Base-by-base conservation (phyloP, 2,888 invertebrate genomes). In the Ecliptopera silaceata region DNA sequence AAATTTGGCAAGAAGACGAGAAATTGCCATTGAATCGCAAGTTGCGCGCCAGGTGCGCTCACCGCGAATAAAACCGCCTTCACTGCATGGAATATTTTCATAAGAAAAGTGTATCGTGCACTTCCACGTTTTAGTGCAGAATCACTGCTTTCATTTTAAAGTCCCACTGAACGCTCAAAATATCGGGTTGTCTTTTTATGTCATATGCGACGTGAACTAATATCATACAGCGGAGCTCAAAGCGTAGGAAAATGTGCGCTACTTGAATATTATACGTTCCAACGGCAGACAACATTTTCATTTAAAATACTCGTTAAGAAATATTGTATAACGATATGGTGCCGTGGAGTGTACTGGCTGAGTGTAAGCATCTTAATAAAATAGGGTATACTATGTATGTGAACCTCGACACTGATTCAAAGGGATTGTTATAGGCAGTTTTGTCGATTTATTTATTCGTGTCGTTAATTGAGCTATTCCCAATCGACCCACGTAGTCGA, bases 1-100 rank as follows among this genome's bases (percentile, higher is more conserved):
- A 82, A 82, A 83, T 86, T 86, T 82, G 82, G 80, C 79, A 77
- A 79, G 79, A 74, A 75, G 79, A 80, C 80, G 82, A 84, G 82
- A 84, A 81, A 85, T 87, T 86, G 80, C 84, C 84, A 82, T 84
- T 80, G 83, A 82, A 80, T 72, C 72, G 70, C 65, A 65, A 70
- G 70, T 66, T 71, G 75, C 36, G 50, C 46, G 57, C 58, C 86
- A 86, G 84, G 85, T 84, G 86, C 74, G 74, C 81, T 64, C 61
- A 72, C 71, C 74, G 77, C 79, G 81, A 82, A 84, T 85, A 83
- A 82, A 77, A 69, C 74, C 71, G 67, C 69, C 70, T 66, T 71
- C 20, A 68, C 71, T 74, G 69, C 74, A 65, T 57, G 65, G 74
- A 80, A 86, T 84, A 84, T 84, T 84, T 84, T 82, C 80, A 79